Percentiles rank a stretch among this genome's conserved stretches.
Evolutionary conservation across 2,797 vertebrate species (phyloP).

Genomic region (Fratercula arctica): DNA sequence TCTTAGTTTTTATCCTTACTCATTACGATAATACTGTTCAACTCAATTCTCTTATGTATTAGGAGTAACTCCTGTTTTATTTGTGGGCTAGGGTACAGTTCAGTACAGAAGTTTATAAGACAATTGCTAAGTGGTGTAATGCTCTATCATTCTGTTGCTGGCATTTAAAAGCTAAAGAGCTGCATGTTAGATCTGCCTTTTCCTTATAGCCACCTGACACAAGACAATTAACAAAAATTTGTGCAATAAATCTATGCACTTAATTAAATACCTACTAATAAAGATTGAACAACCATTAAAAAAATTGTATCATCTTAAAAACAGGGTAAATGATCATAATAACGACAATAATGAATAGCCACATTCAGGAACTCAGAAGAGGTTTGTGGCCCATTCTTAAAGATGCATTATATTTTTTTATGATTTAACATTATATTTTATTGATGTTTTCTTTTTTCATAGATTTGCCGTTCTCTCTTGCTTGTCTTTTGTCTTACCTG

Average conservation of each 20-base stretch:
- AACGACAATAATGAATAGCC: not conserved
- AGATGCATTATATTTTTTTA: not conserved
- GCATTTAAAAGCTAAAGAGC: not conserved
- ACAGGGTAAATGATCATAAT: not conserved
- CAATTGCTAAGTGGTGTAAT: not conserved
- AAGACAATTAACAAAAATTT: not conserved
- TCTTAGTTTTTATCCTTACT: not conserved
- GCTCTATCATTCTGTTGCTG: not conserved
- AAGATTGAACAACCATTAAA: not conserved
- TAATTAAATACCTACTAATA: slow-evolving; percentile 1
- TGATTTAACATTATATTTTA: not conserved
- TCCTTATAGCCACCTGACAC: not conserved
- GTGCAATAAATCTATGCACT: not conserved
- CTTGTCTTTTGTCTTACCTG: not conserved
- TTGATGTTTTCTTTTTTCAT: not conserved
- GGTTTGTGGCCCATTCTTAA: not conserved
- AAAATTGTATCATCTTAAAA: not conserved
- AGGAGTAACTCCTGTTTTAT: slow-evolving; percentile 5
- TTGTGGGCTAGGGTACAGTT: not conserved
- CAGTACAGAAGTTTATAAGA: not conserved
- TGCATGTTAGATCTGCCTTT: not conserved
- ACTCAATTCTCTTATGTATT: not conserved
- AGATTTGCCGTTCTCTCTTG: not conserved
- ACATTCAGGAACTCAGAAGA: not conserved
- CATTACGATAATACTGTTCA: not conserved